Percentiles rank a stretch among this genome's conserved stretches.
These are phyloP conservation scores for Eupristina koningsbergeri DNA, from an alignment of 1,140 invertebrate genomes.

Conservation along the genomic window DNA sequence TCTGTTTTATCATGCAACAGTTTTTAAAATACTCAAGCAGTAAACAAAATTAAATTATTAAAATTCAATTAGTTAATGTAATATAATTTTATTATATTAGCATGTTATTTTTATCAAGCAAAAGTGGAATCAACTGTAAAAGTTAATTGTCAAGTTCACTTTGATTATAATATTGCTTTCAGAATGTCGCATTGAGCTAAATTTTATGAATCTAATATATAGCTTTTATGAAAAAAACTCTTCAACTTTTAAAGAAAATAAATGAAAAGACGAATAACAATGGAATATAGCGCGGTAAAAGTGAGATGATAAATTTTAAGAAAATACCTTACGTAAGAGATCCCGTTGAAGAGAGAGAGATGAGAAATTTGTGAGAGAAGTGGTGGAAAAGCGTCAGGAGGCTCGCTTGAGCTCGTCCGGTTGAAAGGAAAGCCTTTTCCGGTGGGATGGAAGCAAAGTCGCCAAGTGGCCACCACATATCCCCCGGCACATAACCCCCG, in stretches of 20 bases:
- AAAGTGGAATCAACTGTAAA: no score
- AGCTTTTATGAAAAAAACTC: neutral
- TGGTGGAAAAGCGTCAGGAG: conserved; percentile 49
- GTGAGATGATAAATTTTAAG: conserved; percentile 41
- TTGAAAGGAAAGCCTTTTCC: conserved; percentile 57
- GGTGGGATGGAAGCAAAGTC: conserved; percentile 56
- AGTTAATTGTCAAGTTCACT: no score
- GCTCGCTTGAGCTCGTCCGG: conserved; percentile 52
- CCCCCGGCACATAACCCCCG: conserved; percentile 20
- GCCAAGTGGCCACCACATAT: conserved; percentile 60
- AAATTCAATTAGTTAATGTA: no score
- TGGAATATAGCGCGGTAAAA: conserved; percentile 8
- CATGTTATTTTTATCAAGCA: no score
- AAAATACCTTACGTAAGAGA: conserved; percentile 50
- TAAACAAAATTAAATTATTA: no score
- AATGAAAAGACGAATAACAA: conserved; percentile 10
- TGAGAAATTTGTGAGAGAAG: conserved; percentile 49
- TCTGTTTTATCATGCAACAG: no score
- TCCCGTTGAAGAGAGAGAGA: conserved; percentile 37
- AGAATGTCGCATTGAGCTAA: no score
- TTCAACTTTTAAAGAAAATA: conserved; percentile 14
- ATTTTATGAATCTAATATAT: neutral
- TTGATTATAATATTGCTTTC: no score
- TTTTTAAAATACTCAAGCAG: no score
- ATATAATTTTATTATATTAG: no score